These are phyloP conservation scores for Dexiosoma caninum DNA, from an alignment of 2,888 invertebrate genomes.

Conservation along the genomic window DNA sequence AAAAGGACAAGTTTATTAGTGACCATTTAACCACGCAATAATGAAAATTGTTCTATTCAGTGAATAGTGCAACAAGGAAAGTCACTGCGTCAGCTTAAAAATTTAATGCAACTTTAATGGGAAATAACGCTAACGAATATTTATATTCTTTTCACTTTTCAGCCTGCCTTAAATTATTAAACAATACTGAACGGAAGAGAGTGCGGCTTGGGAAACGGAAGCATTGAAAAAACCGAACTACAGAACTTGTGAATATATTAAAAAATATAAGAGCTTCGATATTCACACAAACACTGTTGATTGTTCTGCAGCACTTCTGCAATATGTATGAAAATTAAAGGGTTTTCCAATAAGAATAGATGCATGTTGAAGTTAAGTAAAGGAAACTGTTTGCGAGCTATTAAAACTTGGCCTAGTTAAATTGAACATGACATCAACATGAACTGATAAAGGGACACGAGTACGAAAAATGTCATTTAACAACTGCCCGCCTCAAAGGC, in stretches of 20 bases:
- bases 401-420: too few relatives aligned
- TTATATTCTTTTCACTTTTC: background rate
- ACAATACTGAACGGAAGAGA: constrained; percentile 45
- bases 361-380: too few relatives aligned
- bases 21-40: constrained; percentile 10
- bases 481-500: too few relatives aligned
- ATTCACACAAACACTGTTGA: too few relatives aligned
- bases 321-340: too few relatives aligned
- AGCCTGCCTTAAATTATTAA: constrained; percentile 14
- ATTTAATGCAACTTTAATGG: background rate
- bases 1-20: background rate
- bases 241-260: constrained; percentile 16
- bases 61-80: constrained; percentile 2
- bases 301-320: too few relatives aligned
- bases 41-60: constrained; percentile 9
- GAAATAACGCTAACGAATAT: background rate
- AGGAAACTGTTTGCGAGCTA: too few relatives aligned
- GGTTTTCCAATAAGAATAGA: too few relatives aligned
- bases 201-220: constrained; percentile 51
- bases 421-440: too few relatives aligned
- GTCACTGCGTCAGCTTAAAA: background rate
- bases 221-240: constrained; percentile 22
- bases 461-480: too few relatives aligned
- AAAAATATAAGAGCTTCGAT: too few relatives aligned
- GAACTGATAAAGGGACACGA: too few relatives aligned